A percentile compares a stretch with the other conserved stretches of the same genome.
Evolutionary conservation across 1,140 invertebrate species (phyloP).

Genomic region (Pseudomyrmex sp.): DNA sequence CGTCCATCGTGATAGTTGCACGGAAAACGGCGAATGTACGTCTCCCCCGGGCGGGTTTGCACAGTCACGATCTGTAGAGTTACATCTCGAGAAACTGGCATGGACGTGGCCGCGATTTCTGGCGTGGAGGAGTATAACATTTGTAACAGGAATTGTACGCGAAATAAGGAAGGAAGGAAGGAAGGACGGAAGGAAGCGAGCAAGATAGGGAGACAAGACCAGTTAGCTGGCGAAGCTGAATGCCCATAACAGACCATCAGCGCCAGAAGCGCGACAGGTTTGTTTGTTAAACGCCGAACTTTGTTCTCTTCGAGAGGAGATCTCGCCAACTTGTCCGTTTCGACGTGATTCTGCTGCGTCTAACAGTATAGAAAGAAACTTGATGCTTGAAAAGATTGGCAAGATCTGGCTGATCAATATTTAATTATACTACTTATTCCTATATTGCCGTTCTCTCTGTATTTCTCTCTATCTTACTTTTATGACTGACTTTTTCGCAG

Average conservation of each 20-base stretch:
- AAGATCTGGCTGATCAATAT: too few species aligned
- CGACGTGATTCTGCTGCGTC: conserved; percentile 19
- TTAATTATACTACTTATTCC: too few species aligned
- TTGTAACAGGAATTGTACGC: conserved; percentile 47
- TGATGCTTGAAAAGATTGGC: background rate
- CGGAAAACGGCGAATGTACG: conserved; percentile 32
- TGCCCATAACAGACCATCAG: conserved; percentile 39
- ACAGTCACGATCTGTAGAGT: conserved; percentile 53
- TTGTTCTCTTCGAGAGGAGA: background rate
- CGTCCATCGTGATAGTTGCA: conserved; percentile 17
- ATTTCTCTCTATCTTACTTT: too few species aligned
- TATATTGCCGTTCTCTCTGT: background rate
- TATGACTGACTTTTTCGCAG: background rate
- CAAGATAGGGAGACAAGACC: background rate
- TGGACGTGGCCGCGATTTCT: conserved; percentile 57
- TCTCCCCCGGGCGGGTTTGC: conserved; percentile 48
- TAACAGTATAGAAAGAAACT: background rate
- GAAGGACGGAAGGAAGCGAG: too few species aligned
- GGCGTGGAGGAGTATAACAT: conserved; percentile 45
- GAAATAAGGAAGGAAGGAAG: conserved; percentile 36
- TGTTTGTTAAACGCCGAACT: conserved; percentile 38
- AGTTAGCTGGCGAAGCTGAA: conserved; percentile 1
- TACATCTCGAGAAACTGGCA: conserved; percentile 54
- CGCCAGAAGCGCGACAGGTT: conserved; percentile 29
- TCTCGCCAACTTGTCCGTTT: background rate